A percentile compares a stretch with the other conserved stretches of the same genome.
phyloP scores from a whole-genome alignment of 2,888 invertebrate species.

The Tenthredo livida region DNA sequence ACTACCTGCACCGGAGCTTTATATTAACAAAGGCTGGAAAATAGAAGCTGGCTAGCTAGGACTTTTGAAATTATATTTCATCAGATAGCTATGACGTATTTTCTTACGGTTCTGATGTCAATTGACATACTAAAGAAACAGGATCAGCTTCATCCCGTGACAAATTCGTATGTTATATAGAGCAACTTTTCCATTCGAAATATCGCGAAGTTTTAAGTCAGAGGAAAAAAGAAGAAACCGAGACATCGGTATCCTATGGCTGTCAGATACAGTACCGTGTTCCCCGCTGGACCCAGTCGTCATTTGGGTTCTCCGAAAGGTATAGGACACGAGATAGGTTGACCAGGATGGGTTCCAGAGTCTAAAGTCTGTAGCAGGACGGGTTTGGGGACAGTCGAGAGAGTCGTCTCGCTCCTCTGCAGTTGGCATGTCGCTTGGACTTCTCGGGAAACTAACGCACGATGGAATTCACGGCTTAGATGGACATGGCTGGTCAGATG shows the following conservation, averaged over 20 bases:
- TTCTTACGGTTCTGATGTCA: not conserved
- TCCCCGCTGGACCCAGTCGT: slow-evolving; percentile 11
- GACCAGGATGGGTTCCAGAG: slow-evolving; percentile 4
- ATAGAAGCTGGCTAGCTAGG: not conserved
- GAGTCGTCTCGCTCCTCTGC: slow-evolving; percentile 23
- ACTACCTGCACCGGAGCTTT: not conserved
- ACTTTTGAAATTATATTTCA: not conserved
- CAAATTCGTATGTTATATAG: not conserved
- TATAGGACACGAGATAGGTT: not conserved
- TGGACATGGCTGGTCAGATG: slow-evolving; percentile 3
- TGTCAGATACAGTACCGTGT: not conserved
- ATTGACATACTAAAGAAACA: not conserved
- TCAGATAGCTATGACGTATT: not conserved
- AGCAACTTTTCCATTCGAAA: not conserved
- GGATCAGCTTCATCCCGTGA: not conserved
- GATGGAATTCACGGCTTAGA: slow-evolving; percentile 39
- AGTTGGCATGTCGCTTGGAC: slow-evolving; percentile 37
- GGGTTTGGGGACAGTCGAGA: slow-evolving; percentile 32
- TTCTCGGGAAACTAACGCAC: slow-evolving; percentile 19
- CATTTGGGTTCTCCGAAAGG: slow-evolving; percentile 27
- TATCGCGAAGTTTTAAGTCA: not conserved
- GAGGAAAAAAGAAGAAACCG: not conserved
- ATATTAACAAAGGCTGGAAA: not conserved
- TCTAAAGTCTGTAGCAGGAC: not conserved
- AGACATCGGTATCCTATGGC: slow-evolving; percentile 12